Evolutionary conservation across 1,140 invertebrate species (phyloP), one percentile per base, ranked within the genome.

Genomic region (Ylistrum balloti): DNA sequence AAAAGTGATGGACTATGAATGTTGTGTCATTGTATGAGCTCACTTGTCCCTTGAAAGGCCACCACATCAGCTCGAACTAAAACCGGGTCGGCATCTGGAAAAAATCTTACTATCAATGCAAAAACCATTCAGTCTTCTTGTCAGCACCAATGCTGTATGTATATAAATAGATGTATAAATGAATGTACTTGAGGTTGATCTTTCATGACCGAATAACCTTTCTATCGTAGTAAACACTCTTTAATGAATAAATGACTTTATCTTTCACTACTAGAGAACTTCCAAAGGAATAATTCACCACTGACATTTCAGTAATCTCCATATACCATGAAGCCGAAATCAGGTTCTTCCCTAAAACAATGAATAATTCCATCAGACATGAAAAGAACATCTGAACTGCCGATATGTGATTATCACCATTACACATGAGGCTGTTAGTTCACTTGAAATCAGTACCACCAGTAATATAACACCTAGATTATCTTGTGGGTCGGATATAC

Each of bases 201-300:
- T 28, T 74, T 74, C 56, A 3, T 74, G 56, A 74, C 56, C 22
- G 22, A 5, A 28, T 74, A n/a, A 9, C 56, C 56, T 74, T 74
- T 74, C 56, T 74, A 74, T 74, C n/a, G 17, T 5, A 74, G 56
- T n/a, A 74, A 74, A 74, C 41, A 45, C 56, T 7, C 22, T 74
- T 74, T 74, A 28, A 74, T 74, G 56, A 5, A 74, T 74, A 74
- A 74, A 28, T 74, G 56, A 74, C 56, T 28, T n/a, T 74, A 74
- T 74, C 56, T n/a, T 3, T 74, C 56, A 28, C 56, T 74, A n/a
- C 0, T 28, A n/a, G 56, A 28, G 56, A n/a, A n/a, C 56, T 74
- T 74, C 56, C 56, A 74, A 74, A 74, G 56, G 56, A 74, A 74
- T 74, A 74, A 74, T 74, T 74, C 56, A 74, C n/a, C 15, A 74